Evolutionary conservation across 92 coral and sea anemone species (phyloP).

Genomic region (Nematostella vectensis): DNA sequence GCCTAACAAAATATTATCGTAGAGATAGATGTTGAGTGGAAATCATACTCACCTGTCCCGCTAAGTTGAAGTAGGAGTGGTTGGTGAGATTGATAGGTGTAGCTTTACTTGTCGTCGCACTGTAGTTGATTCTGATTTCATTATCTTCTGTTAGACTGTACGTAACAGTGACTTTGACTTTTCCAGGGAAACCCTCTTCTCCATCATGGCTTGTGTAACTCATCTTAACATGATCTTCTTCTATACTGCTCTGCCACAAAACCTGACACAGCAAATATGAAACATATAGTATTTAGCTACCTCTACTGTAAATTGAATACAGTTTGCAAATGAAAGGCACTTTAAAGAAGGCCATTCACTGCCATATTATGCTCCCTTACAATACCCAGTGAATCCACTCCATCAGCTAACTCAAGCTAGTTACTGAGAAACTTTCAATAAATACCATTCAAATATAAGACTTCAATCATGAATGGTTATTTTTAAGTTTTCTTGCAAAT

Average conservation of each 20-base stretch:
- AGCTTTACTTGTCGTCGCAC: conserved; percentile 58
- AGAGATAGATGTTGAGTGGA: too few species aligned
- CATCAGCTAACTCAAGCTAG: too few species aligned
- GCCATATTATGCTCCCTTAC: too few species aligned
- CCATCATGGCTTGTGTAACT: conserved; percentile 70
- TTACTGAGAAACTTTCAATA: too few species aligned
- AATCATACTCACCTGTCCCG: conserved; percentile 80
- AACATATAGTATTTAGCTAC: not conserved
- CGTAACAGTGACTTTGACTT: conserved; percentile 42
- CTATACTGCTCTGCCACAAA: conserved; percentile 61
- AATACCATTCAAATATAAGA: too few species aligned
- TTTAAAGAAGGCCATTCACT: too few species aligned
- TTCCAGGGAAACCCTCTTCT: conserved; percentile 86
- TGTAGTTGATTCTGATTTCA: conserved; percentile 52
- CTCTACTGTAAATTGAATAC: not conserved
- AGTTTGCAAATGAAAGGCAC: not conserved
- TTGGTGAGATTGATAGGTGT: conserved; percentile 81
- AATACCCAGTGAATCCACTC: too few species aligned
- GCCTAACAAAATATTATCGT: too few species aligned
- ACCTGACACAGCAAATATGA: conserved; percentile 33
- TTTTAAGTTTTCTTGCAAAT: too few species aligned
- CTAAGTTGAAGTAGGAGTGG: conserved; percentile 88
- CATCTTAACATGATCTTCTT: conserved; percentile 47
- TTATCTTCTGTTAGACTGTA: conserved; percentile 64
- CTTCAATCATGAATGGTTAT: too few species aligned